Percentiles rank a stretch among this genome's conserved stretches.
These are phyloP conservation scores for Mamestra configurata DNA, from an alignment of 1,140 invertebrate species.

Conservation along the genomic window DNA sequence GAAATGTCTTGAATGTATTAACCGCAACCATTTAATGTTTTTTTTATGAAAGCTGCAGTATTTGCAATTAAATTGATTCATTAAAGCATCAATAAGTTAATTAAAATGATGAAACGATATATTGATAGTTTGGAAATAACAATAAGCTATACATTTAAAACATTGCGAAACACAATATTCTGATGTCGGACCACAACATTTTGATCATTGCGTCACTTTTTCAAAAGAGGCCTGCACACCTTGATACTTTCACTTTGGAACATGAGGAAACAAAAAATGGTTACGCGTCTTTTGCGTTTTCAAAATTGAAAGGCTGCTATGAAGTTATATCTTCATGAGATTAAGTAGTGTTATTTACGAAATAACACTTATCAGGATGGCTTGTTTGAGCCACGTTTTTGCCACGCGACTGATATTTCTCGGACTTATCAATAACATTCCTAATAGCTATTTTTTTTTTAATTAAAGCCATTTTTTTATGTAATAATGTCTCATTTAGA, in stretches of 20 bases:
- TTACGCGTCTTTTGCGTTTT: not conserved
- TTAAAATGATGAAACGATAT: not conserved
- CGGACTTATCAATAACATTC: not conserved
- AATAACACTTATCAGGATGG: not conserved
- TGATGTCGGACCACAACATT: not conserved
- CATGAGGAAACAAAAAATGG: slow-evolving; percentile 33
- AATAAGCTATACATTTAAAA: not conserved
- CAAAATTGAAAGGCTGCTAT: not conserved
- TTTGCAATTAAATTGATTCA: not conserved
- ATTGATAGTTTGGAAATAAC: not conserved
- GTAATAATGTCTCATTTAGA: no score
- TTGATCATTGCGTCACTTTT: slow-evolving; percentile 30
- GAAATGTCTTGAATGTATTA: no score
- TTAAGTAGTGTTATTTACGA: not conserved
- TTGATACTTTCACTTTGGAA: slow-evolving; percentile 18
- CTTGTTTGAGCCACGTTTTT: not conserved
- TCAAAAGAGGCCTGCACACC: not conserved
- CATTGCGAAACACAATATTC: not conserved
- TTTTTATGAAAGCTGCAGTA: not conserved
- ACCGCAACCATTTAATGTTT: no score
- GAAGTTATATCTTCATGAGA: not conserved
- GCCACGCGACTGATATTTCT: not conserved
- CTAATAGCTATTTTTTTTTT: not conserved
- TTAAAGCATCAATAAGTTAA: not conserved
- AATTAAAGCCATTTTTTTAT: not conserved